Evolutionary conservation across 2,888 invertebrate genomes (phyloP).

Genomic region (Lathronympha strigana): DNA sequence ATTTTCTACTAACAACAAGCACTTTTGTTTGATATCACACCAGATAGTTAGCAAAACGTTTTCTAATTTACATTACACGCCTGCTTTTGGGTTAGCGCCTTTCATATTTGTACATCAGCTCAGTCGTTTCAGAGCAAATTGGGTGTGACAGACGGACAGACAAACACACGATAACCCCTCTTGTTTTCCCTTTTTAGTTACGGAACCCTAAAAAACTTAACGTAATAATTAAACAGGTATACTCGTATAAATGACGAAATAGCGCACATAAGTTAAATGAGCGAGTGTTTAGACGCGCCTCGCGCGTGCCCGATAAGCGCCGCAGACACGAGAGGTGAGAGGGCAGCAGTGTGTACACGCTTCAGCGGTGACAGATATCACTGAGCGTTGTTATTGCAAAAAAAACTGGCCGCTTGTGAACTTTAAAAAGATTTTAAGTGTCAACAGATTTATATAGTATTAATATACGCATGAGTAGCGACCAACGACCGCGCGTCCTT

Average conservation of each 20-base stretch:
- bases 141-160: too few species aligned
- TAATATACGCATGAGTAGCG: constrained; percentile 42
- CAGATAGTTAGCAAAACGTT: too few species aligned
- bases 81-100: too few species aligned
- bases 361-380: constrained; percentile 4
- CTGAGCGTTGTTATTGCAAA: neutral
- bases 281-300: constrained; percentile 20
- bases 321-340: constrained; percentile 50
- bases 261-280: constrained; percentile 11
- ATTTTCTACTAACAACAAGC: too few species aligned
- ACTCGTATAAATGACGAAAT: neutral
- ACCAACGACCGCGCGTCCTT: constrained; percentile 47
- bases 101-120: too few species aligned
- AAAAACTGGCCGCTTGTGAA: constrained; percentile 6
- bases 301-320: constrained; percentile 53
- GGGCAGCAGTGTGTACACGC: constrained; percentile 46
- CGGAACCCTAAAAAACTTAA: neutral
- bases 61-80: too few species aligned
- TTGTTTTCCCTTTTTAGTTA: too few species aligned
- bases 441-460: constrained; percentile 15
- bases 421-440: neutral
- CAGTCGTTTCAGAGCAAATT: too few species aligned
- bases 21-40: too few species aligned
- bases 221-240: neutral
- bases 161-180: too few species aligned